Base-by-base conservation (phyloP, 1,140 invertebrate genomes). In the Trichonephila clavipes region DNA sequence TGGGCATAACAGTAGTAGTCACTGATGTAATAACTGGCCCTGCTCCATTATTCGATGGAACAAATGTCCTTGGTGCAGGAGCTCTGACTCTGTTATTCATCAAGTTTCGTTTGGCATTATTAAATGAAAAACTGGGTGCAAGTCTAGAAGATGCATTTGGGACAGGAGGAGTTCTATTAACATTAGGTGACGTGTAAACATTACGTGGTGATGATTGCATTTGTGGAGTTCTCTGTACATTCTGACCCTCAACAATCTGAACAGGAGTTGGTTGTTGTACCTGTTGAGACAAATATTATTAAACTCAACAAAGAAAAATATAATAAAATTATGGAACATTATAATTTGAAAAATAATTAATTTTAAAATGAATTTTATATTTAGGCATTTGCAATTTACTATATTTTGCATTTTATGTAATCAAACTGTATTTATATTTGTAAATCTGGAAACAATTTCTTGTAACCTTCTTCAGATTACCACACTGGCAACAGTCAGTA, bases 21-120 rank as follows among this genome's bases (percentile, higher is more conserved):
- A 93, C 85, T 16, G 92, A 88, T 28, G 58, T 12, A 51, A 93
- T 93, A 19, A 88, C 24, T 28, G 92, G 92, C 14, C 24, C 14
- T 1, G 72, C 64, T 61, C 24, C 61, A 14, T 64, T 88, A 12
- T 64, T 83, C 21, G 4, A 19, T 14, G 19, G 16, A 16, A 40
- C 5, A 7, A n/a, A 83, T n/a, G 81, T 83, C 40, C 81, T 72
- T 1, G 82, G 21, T 18, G 51, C 19, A 8, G 40, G 40, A 64
- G 59, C 28, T 19, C n/a, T 69, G 28, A 7, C 44, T 28, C 64
- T 69, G 19, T 85, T 92, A 44, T 69, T 92, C 40, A 72, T 69
- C 28, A 92, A 21, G 69, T 92, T 92, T 12, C 90, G 58, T 58
- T 82, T 24, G 5, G 58, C 90, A 90, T n/a, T 81, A 61, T 81